Evolutionary conservation across 2,797 vertebrate species (phyloP).

Genomic region (Lateolabrax maculatus): DNA sequence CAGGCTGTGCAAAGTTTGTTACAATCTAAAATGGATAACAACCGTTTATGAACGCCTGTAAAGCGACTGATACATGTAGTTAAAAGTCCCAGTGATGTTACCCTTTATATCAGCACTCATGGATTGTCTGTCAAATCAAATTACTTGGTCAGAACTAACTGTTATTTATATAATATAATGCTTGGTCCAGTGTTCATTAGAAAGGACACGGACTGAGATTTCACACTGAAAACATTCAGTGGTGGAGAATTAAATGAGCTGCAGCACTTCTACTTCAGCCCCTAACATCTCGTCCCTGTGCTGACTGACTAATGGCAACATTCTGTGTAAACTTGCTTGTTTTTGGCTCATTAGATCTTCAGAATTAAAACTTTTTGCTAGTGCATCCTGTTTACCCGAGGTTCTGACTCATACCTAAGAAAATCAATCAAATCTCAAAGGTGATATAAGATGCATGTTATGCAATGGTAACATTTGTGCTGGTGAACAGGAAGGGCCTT

Average conservation of each 20-base stretch:
- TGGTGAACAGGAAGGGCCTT: constrained; percentile 17
- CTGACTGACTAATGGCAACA: constrained; percentile 30
- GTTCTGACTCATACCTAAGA: constrained; percentile 23
- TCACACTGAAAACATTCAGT: constrained; percentile 12
- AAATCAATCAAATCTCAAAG: constrained; percentile 38
- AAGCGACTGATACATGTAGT: no score
- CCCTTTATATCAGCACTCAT: no score
- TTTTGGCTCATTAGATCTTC: constrained; percentile 40
- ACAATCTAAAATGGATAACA: no score
- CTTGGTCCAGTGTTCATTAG: constrained; percentile 21
- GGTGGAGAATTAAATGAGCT: constrained; percentile 35
- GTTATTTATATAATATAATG: neutral
- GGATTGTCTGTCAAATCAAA: no score
- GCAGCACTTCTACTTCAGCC: constrained; percentile 1
- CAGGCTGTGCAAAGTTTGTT: no score
- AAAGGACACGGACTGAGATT: neutral
- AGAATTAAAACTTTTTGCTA: neutral
- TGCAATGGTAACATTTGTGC: neutral
- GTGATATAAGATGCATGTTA: constrained; percentile 11
- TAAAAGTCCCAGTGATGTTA: no score
- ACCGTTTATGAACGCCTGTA: no score
- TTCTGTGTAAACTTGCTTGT: constrained; percentile 1
- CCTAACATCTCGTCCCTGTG: neutral
- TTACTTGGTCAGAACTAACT: no score
- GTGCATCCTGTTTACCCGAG: constrained; percentile 9